Evolutionary conservation across 1,140 invertebrate genomes (phyloP), one percentile per base, ranked within the genome.

Genomic region (Aricia agestis): DNA sequence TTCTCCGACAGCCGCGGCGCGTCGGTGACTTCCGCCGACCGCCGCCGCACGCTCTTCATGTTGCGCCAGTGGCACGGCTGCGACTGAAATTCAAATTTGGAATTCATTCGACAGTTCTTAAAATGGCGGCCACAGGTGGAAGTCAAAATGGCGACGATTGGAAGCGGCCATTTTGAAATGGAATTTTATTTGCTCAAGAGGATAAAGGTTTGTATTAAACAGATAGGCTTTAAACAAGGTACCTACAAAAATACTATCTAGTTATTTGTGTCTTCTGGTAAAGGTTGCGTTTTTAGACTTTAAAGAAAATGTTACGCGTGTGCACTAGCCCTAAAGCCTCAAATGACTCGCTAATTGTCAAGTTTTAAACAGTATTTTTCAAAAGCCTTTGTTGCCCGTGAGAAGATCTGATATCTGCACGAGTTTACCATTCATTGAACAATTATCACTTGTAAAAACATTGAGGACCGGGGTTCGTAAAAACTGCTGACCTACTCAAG

Each of bases 61-160:
- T 97, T 98, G 74, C 97, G 94, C 97, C 97, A 98, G 84, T 98
- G 97, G 83, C 97, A 98, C 5, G 97, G 95, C 92, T 98, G 97
- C 74, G 96, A 97, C 97, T 98, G 88, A 18, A 85, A 90, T 67
- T 13, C 17, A 63, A 58, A 17, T 18, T n/a, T 5, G 11, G n/a
- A 59, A 18, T 59, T 59, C 7, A 18, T 58, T 59, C 10, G 59
- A 63, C 17, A 63, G 59, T 18, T 63, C 5, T 25, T 11, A 11
- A 19, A 63, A 19, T 19, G 59, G 45, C 45, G 11, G 45, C 1
- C n/a, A n/a, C n/a, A n/a, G 13, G 9, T 52, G 9, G 45, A 52
- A 1, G 5, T 36, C 25, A 25, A 25, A 25, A 25, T 36, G 6
- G 6, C 6, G 9, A 36, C 6, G 9, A 6, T 7, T 36, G 36